Percentiles rank a stretch among this genome's conserved stretches.
Evolutionary conservation across 2,113 vertebrate genomes (phyloP).

Genomic region (Campylomormyrus numenius): DNA sequence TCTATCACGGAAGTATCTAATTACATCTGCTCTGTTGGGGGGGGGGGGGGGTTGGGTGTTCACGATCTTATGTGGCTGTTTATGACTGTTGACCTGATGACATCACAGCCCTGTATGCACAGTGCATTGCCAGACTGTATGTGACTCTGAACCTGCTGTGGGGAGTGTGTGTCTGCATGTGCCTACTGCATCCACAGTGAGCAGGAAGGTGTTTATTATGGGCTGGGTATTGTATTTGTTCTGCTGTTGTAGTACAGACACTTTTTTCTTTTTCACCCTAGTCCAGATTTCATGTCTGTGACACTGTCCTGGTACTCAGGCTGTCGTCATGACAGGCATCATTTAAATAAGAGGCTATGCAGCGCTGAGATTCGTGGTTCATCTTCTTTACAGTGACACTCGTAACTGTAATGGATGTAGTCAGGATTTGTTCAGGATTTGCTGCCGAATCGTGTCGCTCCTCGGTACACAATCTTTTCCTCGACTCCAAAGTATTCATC

Average conservation of each 20-base stretch:
- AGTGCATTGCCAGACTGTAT: not conserved
- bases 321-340: not conserved
- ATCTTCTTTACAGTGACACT: not conserved
- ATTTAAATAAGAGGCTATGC: not conserved
- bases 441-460: not conserved
- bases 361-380: not conserved
- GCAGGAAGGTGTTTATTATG: not conserved
- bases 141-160: not conserved
- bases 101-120: not conserved
- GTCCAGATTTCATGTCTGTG: not conserved
- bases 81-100: not conserved
- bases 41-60: not conserved
- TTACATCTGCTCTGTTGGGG: not conserved
- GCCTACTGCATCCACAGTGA: not conserved
- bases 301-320: not conserved
- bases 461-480: not conserved
- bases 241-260: not conserved
- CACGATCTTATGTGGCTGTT: not conserved
- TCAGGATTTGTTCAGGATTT: not conserved
- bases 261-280: not conserved
- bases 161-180: not conserved
- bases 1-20: not conserved
- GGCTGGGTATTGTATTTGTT: not conserved
- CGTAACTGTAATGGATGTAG: not conserved
- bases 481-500: slow-evolving; percentile 27